Base-by-base conservation (phyloP, 2,888 invertebrate species). In the Catocala nupta region DNA sequence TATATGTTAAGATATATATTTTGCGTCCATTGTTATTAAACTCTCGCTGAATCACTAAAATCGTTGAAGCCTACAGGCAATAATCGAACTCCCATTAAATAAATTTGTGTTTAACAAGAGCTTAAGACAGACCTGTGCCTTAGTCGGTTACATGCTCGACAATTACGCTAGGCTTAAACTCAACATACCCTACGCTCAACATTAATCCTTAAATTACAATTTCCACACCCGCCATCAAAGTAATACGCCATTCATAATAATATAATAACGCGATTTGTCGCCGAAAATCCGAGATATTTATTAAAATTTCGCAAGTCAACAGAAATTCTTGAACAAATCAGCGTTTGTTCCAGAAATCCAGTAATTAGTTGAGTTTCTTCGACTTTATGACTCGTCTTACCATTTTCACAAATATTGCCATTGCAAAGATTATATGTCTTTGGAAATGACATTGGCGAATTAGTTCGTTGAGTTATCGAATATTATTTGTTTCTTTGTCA, bases 301-400 rank as follows among this genome's bases (percentile, higher is more conserved):
- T 65, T 51, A 55, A 62, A 67, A 52, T 62, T 61, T 56, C 39
- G 59, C 55, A 62, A 64, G 45, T 48, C 16, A 50, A 61, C 64
- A n/a, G 13, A 33, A 60, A 63, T 63, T 63, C 47, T 51, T 50
- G 33, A 63, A 67, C 68, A 63, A 77, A 77, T 72, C 65, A 68
- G 60, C 55, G 55, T 47, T 74, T 62, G 52, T 57, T 56, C 54
- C 50, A 70, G 59, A 54, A 74, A 70, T 71, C 55, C 63, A 60
- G 59, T 65, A 75, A 80, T 77, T 77, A 77, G 67, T 71, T 57
- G 63, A 67, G 67, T 77, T 78, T 74, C 64, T 65, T 65, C 45
- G 65, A 73, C 65, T 76, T 75, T 62, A 61, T 63, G 68, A 71
- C 34, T 48, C 33, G 52, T 47, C 44, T 56, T 67, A 56, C 34